Evolutionary conservation across 2,888 invertebrate genomes (phyloP).

Genomic region (Scotopteryx bipunctaria): DNA sequence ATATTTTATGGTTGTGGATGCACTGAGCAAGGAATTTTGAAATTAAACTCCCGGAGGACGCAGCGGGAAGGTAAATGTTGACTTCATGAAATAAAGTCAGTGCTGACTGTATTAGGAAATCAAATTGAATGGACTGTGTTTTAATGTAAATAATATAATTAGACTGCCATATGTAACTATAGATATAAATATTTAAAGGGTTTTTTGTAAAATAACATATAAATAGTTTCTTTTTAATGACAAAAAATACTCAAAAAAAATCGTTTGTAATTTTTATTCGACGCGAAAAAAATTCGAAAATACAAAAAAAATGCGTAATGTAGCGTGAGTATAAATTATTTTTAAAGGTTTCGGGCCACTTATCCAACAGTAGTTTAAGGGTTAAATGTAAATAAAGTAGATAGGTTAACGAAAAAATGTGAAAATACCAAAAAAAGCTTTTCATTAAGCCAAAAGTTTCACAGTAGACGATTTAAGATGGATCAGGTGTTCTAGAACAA

Average conservation of each 20-base stretch:
- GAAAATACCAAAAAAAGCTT: conserved; percentile 1
- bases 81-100: background rate
- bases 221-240: background rate
- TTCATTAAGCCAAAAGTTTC: conserved; percentile 23
- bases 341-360: background rate
- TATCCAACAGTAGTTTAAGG: background rate
- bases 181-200: background rate
- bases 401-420: background rate
- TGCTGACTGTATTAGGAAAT: background rate
- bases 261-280: background rate
- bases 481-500: too few species aligned
- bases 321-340: too few species aligned
- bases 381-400: background rate
- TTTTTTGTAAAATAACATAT: background rate
- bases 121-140: background rate
- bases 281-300: background rate
- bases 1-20: too few species aligned
- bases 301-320: background rate
- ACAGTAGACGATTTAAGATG: too few species aligned
- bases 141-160: background rate
- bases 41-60: too few species aligned
- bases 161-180: background rate
- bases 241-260: background rate
- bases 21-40: too few species aligned
- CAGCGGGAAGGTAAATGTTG: too few species aligned